These are phyloP conservation scores for Thamnaconus septentrionalis DNA, from an alignment of 2,113 vertebrate genomes.

Conservation along the genomic window DNA sequence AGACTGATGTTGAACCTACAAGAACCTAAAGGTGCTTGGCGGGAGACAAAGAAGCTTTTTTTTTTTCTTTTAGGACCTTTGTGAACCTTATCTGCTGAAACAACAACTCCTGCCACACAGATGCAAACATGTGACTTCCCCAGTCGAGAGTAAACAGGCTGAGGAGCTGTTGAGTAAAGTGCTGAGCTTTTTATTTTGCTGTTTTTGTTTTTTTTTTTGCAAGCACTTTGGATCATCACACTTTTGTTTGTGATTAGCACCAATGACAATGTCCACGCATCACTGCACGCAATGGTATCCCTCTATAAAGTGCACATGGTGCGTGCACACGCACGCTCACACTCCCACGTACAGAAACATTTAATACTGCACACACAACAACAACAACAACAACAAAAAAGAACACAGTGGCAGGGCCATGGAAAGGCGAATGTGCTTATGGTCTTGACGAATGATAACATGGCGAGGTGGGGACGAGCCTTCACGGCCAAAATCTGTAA, in stretches of 20 bases:
- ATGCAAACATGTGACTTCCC: slow-evolving; percentile 17
- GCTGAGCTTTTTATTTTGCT: slow-evolving; percentile 65
- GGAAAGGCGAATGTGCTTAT: slow-evolving; percentile 71
- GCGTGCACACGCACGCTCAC: slow-evolving; percentile 32
- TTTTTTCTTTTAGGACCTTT: not conserved
- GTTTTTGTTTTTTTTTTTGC: slow-evolving; percentile 61
- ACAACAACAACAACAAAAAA: slow-evolving; percentile 65
- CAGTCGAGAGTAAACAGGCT: slow-evolving; percentile 38
- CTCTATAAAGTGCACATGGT: slow-evolving; percentile 71
- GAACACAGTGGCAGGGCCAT: slow-evolving; percentile 71
- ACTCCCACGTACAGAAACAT: no score
- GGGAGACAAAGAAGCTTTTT: slow-evolving; percentile 4
- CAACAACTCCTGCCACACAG: slow-evolving; percentile 15
- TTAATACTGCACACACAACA: slow-evolving; percentile 9
- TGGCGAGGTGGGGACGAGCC: slow-evolving; percentile 51
- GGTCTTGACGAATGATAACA: slow-evolving; percentile 68
- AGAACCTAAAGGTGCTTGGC: slow-evolving; percentile 16
- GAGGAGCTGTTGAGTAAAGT: slow-evolving; percentile 61
- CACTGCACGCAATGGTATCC: slow-evolving; percentile 55
- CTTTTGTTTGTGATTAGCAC: slow-evolving; percentile 67
- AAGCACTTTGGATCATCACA: slow-evolving; percentile 70
- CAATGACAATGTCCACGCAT: slow-evolving; percentile 71
- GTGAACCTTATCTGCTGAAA: slow-evolving; percentile 4
- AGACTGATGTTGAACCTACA: no score
- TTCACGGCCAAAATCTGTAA: slow-evolving; percentile 50